A percentile compares a stretch with the other conserved stretches of the same genome.
Conservation (phyloP, 2,888 invertebrate genomes). For the Megaustenia siamemsis region DNA sequence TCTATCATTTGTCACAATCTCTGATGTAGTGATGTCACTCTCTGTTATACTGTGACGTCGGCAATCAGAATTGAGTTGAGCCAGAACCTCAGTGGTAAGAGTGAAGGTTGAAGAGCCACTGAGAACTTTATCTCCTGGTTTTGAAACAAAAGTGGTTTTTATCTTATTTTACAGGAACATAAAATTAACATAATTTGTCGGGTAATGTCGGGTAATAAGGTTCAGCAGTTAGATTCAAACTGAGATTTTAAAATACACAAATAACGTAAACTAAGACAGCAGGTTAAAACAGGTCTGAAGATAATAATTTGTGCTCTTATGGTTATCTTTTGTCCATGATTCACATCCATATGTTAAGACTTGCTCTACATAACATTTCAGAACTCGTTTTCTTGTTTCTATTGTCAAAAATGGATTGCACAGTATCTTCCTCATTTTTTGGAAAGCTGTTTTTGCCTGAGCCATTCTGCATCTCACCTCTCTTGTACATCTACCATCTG, state of each 20-base stretch:
- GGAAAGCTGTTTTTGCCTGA: too few species aligned
- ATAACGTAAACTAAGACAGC: background rate
- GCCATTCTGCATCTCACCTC: too few species aligned
- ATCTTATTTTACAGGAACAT: background rate
- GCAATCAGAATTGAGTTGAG: conserved; percentile 47
- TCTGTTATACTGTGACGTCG: conserved; percentile 49
- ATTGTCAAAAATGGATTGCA: too few species aligned
- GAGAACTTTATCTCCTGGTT: conserved; percentile 72
- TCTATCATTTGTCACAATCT: background rate
- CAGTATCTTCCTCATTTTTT: too few species aligned
- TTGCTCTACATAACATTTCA: too few species aligned
- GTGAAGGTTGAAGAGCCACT: conserved; percentile 70
- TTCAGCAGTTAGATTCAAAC: background rate
- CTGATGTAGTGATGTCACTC: conserved; percentile 26
- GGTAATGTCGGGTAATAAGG: background rate
- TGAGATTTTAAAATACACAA: background rate
- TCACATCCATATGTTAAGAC: too few species aligned
- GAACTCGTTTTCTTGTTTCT: too few species aligned
- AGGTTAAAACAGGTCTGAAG: background rate
- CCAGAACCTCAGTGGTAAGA: conserved; percentile 72
- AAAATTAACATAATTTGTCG: background rate
- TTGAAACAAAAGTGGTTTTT: conserved; percentile 20
- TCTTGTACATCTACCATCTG: too few species aligned
- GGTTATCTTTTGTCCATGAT: background rate
- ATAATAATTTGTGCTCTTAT: background rate